A percentile compares a stretch with the other conserved stretches of the same genome.
Conservation (phyloP, 2,797 vertebrate genomes). For the Crocodylus rhombifer region DNA sequence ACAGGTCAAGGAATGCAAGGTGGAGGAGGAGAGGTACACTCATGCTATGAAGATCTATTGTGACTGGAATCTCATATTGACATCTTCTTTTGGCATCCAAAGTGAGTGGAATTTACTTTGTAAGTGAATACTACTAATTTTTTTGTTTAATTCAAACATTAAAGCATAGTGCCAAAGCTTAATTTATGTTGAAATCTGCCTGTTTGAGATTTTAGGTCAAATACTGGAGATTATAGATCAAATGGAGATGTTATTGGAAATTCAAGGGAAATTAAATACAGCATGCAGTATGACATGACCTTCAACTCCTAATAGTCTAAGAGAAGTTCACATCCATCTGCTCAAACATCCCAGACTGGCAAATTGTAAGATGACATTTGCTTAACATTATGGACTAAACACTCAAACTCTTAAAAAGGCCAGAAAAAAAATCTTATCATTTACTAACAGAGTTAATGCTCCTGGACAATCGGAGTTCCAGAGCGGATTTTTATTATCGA, state of each 20-base stretch:
- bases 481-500: constrained; percentile 48
- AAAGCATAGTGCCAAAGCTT: background rate
- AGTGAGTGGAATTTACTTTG: background rate
- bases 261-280: constrained; percentile 34
- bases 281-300: background rate
- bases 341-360: background rate
- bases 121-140: background rate
- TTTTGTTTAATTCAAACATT: fast-evolving
- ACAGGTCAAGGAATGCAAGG: too few relatives aligned
- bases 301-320: background rate
- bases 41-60: background rate
- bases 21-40: fast-evolving
- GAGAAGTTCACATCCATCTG: background rate
- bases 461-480: constrained; percentile 2
- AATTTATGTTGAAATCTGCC: background rate
- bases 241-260: constrained; percentile 50
- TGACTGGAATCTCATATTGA: background rate
- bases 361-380: constrained; percentile 44
- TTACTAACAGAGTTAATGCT: constrained; percentile 44
- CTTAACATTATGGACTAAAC: constrained; percentile 21
- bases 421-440: constrained; percentile 39
- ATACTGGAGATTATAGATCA: background rate
- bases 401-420: constrained; percentile 25
- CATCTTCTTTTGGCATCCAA: background rate
- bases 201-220: background rate